These are phyloP conservation scores for Hyaena hyaena DNA, from an alignment of 2,113 vertebrate species.

Conservation along the genomic window DNA sequence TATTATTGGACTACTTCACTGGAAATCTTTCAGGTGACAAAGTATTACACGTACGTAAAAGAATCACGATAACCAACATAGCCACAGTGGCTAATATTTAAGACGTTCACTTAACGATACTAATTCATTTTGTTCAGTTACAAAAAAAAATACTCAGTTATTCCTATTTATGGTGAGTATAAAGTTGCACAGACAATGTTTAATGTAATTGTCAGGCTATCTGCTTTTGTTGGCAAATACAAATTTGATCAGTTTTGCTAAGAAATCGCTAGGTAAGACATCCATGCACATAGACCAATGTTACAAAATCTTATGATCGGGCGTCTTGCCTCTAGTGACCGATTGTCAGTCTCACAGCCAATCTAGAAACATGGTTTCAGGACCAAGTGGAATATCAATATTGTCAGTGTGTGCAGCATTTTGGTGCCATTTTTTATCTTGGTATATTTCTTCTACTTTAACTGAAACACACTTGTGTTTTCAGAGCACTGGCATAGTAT, in stretches of 20 bases:
- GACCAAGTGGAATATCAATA: rapidly evolving
- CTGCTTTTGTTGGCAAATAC: background rate
- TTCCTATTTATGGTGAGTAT: background rate
- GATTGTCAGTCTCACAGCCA: background rate
- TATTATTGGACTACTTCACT: rapidly evolving
- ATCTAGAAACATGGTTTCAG: background rate
- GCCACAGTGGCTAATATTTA: background rate
- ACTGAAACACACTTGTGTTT: rapidly evolving
- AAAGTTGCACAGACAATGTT: background rate
- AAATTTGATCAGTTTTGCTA: background rate
- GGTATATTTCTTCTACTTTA: rapidly evolving
- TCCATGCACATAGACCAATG: background rate
- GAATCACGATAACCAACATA: background rate
- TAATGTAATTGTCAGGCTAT: background rate
- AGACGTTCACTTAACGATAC: background rate
- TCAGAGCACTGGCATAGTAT: rapidly evolving
- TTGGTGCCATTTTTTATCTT: rapidly evolving
- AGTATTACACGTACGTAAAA: rapidly evolving
- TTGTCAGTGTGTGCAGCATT: rapidly evolving
- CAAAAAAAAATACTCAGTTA: background rate
- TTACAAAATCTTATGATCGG: background rate
- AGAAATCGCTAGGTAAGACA: background rate
- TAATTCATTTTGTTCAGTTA: background rate
- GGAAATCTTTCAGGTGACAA: background rate
- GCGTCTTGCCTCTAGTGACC: too few species aligned